These are phyloP conservation scores for Drosophila repletoides DNA, from an alignment of 1,140 invertebrate genomes.

Conservation along the genomic window DNA sequence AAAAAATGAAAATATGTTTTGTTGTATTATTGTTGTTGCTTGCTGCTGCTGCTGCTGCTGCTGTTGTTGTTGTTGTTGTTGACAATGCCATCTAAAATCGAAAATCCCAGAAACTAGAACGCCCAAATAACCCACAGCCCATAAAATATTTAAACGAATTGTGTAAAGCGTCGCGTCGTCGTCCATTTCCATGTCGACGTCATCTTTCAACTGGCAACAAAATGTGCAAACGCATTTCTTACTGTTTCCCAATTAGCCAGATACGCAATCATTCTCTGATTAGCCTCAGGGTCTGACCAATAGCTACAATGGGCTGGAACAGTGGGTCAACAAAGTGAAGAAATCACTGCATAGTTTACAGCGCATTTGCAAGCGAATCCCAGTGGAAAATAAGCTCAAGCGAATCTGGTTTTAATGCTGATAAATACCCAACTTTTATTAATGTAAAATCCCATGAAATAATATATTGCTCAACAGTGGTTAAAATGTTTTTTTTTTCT, in stretches of 20 bases:
- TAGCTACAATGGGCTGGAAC: neutral
- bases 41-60: neutral
- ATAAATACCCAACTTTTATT: too few species aligned
- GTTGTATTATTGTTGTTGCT: neutral
- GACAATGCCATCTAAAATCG: constrained; percentile 11
- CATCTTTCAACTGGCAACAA: constrained; percentile 18
- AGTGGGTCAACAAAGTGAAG: constrained; percentile 23
- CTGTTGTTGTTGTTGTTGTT: neutral
- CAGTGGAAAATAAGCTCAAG: neutral
- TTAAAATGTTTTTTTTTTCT: too few species aligned
- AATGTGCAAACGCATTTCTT: constrained; percentile 20
- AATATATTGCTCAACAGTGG: too few species aligned
- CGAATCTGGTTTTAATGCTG: too few species aligned
- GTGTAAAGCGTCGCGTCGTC: constrained; percentile 39
- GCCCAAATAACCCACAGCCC: constrained; percentile 44
- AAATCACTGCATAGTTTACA: constrained; percentile 18
- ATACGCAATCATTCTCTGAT: too few species aligned
- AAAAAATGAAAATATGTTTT: constrained; percentile 45
- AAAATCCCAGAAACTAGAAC: constrained; percentile 55
- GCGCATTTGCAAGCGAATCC: constrained; percentile 3
- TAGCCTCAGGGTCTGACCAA: neutral
- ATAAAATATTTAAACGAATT: constrained; percentile 70
- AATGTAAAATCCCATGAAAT: too few species aligned
- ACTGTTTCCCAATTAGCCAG: constrained; percentile 56
- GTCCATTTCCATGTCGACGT: constrained; percentile 7